Evolutionary conservation across 2,113 vertebrate species (phyloP).

Genomic region (Psilopogon haemacephalus): DNA sequence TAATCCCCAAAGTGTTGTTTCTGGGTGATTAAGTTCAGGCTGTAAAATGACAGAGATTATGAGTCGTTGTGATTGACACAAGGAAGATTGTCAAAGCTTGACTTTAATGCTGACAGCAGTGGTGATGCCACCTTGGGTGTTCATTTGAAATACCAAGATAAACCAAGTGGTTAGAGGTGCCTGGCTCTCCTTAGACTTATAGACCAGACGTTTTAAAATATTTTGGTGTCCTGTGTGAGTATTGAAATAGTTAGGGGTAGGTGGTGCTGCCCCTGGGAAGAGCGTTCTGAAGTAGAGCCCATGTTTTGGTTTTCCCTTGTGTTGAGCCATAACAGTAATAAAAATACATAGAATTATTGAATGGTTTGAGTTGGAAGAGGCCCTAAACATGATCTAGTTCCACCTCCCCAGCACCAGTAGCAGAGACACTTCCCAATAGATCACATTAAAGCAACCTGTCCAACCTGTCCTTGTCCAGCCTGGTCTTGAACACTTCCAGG

Average conservation of each 20-base stretch:
- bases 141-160: not conserved
- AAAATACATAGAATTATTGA: fast-evolving
- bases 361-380: too few species aligned
- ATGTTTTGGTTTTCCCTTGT: not conserved
- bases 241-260: not conserved
- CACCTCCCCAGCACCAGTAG: too few species aligned
- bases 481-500: too few species aligned
- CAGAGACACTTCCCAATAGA: too few species aligned
- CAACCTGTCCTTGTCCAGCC: too few species aligned
- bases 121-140: fast-evolving
- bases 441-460: too few species aligned
- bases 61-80: not conserved
- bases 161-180: not conserved
- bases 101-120: fast-evolving
- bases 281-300: not conserved
- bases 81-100: not conserved
- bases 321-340: fast-evolving
- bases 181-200: not conserved
- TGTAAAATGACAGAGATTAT: not conserved
- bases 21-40: not conserved
- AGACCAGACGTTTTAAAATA: not conserved
- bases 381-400: too few species aligned
- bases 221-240: not conserved
- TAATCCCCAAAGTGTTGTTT: not conserved
- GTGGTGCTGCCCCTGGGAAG: not conserved